These are phyloP conservation scores for Oscheius myriophilus DNA, from an alignment of 2,888 invertebrate genomes.

Conservation along the genomic window DNA sequence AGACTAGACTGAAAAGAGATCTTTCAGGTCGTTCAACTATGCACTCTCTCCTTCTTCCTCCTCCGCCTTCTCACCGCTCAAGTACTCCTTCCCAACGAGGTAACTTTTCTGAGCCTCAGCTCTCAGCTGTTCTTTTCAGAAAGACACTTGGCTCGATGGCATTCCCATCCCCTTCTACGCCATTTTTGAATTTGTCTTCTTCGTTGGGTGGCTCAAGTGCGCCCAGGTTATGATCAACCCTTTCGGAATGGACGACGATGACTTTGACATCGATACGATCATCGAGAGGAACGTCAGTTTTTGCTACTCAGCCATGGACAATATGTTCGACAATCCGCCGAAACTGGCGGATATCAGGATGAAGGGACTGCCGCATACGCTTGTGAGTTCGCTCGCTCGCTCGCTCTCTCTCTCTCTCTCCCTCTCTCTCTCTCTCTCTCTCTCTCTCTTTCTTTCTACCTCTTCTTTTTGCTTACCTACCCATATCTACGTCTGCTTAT, in stretches of 20 bases:
- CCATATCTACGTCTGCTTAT: no score
- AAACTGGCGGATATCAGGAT: conserved; percentile 35
- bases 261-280: conserved; percentile 57
- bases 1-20: background rate
- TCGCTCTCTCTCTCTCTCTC: background rate
- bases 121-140: background rate
- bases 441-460: background rate
- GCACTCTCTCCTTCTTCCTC: conserved; percentile 47
- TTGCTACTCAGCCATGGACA: conserved; percentile 48
- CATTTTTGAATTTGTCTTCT: conserved; percentile 52
- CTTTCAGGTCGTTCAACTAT: conserved; percentile 43
- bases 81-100: conserved; percentile 16
- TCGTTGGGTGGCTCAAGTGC: conserved; percentile 54
- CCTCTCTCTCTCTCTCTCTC: no score
- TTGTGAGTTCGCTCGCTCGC: background rate
- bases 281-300: conserved; percentile 54
- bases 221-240: conserved; percentile 58
- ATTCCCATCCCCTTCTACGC: conserved; percentile 42
- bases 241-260: conserved; percentile 62
- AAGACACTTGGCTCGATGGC: background rate
- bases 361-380: background rate
- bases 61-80: conserved; percentile 48
- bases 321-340: conserved; percentile 52
- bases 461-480: background rate
- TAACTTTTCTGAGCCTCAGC: background rate